phyloP scores from a whole-genome alignment of 2,888 invertebrate species.

The Aporophyla lueneburgensis region DNA sequence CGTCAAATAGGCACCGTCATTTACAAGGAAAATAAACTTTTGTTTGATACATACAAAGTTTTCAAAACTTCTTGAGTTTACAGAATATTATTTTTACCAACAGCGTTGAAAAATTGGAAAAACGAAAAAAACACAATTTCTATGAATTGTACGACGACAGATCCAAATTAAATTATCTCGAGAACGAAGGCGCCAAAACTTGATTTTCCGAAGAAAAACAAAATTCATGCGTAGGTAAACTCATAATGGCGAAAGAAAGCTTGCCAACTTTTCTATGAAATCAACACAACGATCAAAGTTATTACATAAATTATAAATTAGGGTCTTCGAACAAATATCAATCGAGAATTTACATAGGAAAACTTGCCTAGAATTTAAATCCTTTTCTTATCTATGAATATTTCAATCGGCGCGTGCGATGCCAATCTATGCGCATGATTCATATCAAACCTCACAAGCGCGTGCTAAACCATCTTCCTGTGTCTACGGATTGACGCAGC shows the following conservation, averaged over 20 bases:
- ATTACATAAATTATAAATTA: neutral
- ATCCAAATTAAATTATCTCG: neutral
- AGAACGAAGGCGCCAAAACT: neutral
- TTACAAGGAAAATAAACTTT: conserved; percentile 11
- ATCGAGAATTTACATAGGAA: neutral
- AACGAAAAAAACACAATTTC: neutral
- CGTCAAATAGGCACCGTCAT: neutral
- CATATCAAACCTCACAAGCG: conserved; percentile 11
- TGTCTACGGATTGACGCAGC: neutral
- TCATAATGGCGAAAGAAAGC: neutral
- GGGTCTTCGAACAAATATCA: neutral
- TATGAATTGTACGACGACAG: conserved; percentile 13
- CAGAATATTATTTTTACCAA: neutral
- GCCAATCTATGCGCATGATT: conserved; percentile 8
- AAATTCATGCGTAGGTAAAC: conserved; percentile 1
- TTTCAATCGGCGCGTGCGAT: conserved; percentile 1
- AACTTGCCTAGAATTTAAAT: conserved; percentile 1
- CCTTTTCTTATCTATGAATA: neutral
- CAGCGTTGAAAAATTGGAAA: neutral
- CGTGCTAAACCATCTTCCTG: conserved; percentile 15
- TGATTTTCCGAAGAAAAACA: conserved; percentile 23
- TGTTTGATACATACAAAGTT: neutral
- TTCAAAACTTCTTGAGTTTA: neutral
- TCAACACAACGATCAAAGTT: neutral
- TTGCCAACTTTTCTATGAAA: conserved; percentile 11